phyloP scores from a whole-genome alignment of 2,888 invertebrate genomes.

The Acanthosepion lycidas region DNA sequence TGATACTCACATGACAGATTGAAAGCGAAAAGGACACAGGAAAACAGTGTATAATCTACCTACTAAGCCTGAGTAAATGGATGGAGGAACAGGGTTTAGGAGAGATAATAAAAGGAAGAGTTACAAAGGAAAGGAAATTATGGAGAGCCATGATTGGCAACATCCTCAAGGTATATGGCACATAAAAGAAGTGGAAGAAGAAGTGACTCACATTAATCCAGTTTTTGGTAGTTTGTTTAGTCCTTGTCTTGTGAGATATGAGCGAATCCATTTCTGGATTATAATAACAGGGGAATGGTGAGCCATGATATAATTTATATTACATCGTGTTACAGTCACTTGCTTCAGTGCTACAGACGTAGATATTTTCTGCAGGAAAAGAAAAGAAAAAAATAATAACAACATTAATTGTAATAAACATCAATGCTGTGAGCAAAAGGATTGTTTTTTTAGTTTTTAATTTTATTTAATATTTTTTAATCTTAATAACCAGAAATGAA shows the following conservation, averaged over 20 bases:
- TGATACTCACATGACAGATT: too few relatives aligned
- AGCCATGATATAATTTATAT: constrained; percentile 68
- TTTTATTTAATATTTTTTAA: too few relatives aligned
- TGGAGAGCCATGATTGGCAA: too few relatives aligned
- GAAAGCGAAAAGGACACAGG: too few relatives aligned
- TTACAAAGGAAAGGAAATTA: too few relatives aligned
- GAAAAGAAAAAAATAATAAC: not conserved
- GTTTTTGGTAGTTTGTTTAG: not conserved
- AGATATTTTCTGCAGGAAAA: constrained; percentile 58
- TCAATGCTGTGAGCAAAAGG: not conserved
- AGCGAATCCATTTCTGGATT: constrained; percentile 70
- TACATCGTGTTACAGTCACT: constrained; percentile 56
- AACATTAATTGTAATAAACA: not conserved
- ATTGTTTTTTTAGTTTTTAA: too few relatives aligned
- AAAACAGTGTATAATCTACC: too few relatives aligned
- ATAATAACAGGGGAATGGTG: constrained; percentile 73
- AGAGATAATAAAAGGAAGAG: too few relatives aligned
- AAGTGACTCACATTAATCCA: not conserved
- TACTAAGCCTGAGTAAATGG: too few relatives aligned
- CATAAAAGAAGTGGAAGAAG: not conserved
- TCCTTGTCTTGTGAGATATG: constrained; percentile 63
- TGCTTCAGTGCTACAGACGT: constrained; percentile 61
- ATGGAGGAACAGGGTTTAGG: too few relatives aligned
- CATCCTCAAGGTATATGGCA: too few relatives aligned
- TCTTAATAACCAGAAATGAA: too few relatives aligned